Evolutionary conservation across 2,797 vertebrate species (phyloP), one percentile per base, ranked within the genome.

Genomic region (Gallinago solitaria): DNA sequence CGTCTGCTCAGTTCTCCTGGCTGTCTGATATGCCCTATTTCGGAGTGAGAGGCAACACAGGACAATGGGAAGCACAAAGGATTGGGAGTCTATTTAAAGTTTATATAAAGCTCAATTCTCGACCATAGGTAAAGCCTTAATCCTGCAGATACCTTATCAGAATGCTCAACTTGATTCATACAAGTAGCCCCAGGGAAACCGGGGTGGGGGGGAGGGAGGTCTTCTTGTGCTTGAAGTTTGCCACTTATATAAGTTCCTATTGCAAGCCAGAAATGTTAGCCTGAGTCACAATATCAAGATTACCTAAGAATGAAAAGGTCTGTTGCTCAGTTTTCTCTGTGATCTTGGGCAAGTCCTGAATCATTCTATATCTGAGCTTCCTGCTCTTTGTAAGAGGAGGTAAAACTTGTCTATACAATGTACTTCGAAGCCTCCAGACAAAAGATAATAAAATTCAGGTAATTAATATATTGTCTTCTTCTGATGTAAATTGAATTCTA

Each of bases 1-100:
- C 74, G 50, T 53, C 87, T 83, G 92, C 93, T 93, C 74, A 54
- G 91, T 12, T 90, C 83, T 93, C 35, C 83, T 39, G 63, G 60
- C 95, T 92, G 82, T 39, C 89, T 93, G 75, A 84, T 83, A 77
- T 93, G 93, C 71, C 85, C 93, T 91, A 71, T 93, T 94, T 97
- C 84, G 53, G 84, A 88, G 25, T 11, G 70, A 95, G 81, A 92
- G 80, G 89, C 68, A 89, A 41, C 63, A 82, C 71, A 80, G 85
- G 48, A 95, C 94, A 95, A 96, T 95, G 57, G 90, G 53, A 83
- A 94, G 78, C 87, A 94, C 85, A 96, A 96, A 96, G 74, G 64
- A 75, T 11, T 87, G 13, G 63, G 16, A 82, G 86, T 84, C 96
- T 93, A 93, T 97, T 97, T 96, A 90, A 96, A 86, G 80, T 27